A percentile compares a stretch with the other conserved stretches of the same genome.
These are phyloP conservation scores for Trachemys scripta DNA, from an alignment of 2,113 vertebrate genomes.

Conservation along the genomic window DNA sequence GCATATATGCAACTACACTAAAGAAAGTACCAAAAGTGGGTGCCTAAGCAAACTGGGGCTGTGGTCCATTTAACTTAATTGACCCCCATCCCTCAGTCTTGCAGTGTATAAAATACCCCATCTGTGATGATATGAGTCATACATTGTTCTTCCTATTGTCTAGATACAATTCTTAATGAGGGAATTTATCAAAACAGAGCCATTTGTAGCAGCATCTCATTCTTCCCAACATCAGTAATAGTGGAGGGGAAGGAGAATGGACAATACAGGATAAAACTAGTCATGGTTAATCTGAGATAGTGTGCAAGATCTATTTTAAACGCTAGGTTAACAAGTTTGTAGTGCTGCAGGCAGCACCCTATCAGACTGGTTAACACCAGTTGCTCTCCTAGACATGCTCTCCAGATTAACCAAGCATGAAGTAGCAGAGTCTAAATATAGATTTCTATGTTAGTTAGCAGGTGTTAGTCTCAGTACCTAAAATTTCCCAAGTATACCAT, in stretches of 20 bases:
- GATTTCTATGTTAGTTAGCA: slow-evolving; percentile 64
- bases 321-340: slow-evolving; percentile 67
- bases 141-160: neutral
- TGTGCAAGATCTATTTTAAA: slow-evolving; percentile 74
- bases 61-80: neutral
- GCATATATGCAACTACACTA: neutral
- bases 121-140: neutral
- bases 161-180: neutral
- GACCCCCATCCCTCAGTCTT: neutral
- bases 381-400: slow-evolving; percentile 65
- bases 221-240: neutral
- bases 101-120: neutral
- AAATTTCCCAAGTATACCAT: slow-evolving; percentile 36
- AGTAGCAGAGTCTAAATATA: slow-evolving; percentile 69
- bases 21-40: neutral
- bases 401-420: slow-evolving; percentile 69
- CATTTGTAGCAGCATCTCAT: neutral
- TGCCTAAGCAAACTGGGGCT: neutral
- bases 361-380: slow-evolving; percentile 73
- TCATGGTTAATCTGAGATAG: slow-evolving; percentile 54
- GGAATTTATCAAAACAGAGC: neutral
- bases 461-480: slow-evolving; percentile 55
- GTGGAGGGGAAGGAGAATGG: neutral
- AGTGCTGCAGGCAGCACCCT: slow-evolving; percentile 53
- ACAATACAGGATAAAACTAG: slow-evolving; percentile 25